Conservation (phyloP, 2,113 vertebrate species). For the Phalacrocorax aristotelis region DNA sequence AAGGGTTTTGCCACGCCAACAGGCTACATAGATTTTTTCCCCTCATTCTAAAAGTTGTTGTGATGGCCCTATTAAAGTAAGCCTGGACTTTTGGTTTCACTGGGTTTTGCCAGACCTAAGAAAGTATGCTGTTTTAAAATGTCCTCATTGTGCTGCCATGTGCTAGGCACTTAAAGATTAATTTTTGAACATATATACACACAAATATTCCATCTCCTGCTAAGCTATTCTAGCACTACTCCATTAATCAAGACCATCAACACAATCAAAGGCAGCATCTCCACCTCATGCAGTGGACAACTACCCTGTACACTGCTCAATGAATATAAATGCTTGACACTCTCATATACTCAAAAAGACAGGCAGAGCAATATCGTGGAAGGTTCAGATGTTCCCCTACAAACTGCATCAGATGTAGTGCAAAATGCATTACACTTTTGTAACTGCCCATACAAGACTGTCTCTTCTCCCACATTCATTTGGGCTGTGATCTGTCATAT, state of each 20-base stretch:
- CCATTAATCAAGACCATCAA: background rate
- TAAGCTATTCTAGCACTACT: background rate
- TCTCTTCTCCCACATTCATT: background rate
- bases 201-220: background rate
- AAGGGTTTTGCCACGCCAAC: background rate
- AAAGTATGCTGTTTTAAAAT: background rate
- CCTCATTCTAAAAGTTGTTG: background rate
- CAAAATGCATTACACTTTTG: background rate
- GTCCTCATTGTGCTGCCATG: background rate
- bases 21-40: background rate
- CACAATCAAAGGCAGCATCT: background rate
- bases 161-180: background rate
- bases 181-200: background rate
- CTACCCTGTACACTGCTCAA: background rate
- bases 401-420: background rate
- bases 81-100: background rate
- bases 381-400: background rate
- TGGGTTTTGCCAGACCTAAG: background rate
- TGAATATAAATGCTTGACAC: background rate
- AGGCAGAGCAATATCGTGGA: background rate
- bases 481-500: background rate
- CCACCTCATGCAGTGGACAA: background rate
- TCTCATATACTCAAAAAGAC: background rate
- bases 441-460: background rate
- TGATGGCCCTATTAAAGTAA: background rate